Conservation (phyloP, 2,888 invertebrate species). For the Malthinus seriepunctatus region DNA sequence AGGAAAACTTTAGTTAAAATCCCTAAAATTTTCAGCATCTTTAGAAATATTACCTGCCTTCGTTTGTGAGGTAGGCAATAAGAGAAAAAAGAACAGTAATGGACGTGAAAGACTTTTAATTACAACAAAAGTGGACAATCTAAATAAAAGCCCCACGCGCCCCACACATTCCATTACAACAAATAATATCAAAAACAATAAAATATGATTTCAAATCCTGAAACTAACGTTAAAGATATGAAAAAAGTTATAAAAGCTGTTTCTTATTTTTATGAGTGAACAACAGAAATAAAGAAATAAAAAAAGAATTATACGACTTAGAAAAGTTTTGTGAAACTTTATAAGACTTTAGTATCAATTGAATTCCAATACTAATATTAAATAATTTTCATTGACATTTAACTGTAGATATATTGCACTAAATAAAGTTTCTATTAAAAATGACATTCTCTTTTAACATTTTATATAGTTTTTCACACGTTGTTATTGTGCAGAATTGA, state of each 20-base stretch:
- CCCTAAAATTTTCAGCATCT: no score
- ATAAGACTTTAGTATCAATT: conserved; percentile 17
- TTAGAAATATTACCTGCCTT: no score
- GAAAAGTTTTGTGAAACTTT: conserved; percentile 22
- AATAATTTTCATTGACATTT: conserved; percentile 2
- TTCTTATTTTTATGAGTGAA: conserved; percentile 25
- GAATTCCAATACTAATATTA: conserved; percentile 20
- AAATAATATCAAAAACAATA: conserved; percentile 41
- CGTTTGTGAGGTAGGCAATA: no score
- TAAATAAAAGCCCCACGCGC: conserved; percentile 25
- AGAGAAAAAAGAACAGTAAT: no score
- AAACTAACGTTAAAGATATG: conserved; percentile 35
- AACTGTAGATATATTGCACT: not conserved
- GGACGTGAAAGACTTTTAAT: conserved; percentile 1
- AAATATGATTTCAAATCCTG: conserved; percentile 37
- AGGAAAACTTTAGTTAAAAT: no score
- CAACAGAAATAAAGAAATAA: conserved; percentile 23
- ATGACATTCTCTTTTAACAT: no score
- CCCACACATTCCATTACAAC: conserved; percentile 38
- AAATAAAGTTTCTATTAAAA: no score
- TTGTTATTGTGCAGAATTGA: no score
- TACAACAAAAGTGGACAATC: not conserved
- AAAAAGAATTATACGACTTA: conserved; percentile 12
- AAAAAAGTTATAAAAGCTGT: conserved; percentile 34
- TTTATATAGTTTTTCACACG: no score